These are phyloP conservation scores for Catostomus latipinnis DNA, from an alignment of 2,797 vertebrate species.

Conservation along the genomic window DNA sequence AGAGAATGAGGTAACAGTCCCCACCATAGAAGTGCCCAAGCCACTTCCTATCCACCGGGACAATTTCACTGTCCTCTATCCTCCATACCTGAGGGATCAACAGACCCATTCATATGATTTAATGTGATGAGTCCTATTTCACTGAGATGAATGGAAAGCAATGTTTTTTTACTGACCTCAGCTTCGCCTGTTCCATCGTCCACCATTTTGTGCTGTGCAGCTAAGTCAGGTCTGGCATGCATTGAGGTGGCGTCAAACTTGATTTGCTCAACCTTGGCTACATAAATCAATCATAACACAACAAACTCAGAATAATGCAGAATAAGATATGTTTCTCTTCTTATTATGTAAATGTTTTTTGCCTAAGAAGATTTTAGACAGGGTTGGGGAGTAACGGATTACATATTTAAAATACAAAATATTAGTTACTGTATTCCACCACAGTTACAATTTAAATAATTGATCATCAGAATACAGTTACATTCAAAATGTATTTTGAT, in stretches of 20 bases:
- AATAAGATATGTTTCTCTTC: too few relatives aligned
- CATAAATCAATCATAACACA: constrained; percentile 27
- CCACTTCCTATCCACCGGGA: constrained; percentile 81
- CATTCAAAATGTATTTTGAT: too few relatives aligned
- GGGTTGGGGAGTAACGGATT: too few relatives aligned
- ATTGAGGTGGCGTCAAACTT: constrained; percentile 84
- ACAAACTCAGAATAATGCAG: background rate
- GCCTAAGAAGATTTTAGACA: too few relatives aligned
- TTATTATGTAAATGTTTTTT: too few relatives aligned
- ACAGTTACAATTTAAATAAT: too few relatives aligned
- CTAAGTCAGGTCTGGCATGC: constrained; percentile 81
- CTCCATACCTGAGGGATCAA: constrained; percentile 79
- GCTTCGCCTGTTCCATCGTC: constrained; percentile 85
- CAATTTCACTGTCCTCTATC: constrained; percentile 80
- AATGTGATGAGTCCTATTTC: background rate
- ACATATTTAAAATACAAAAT: too few relatives aligned
- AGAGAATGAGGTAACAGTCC: constrained; percentile 88
- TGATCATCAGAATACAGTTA: too few relatives aligned
- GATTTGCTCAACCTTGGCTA: constrained; percentile 88
- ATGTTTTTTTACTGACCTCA: constrained; percentile 71
- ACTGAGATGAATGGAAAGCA: background rate
- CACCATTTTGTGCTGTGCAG: constrained; percentile 88
- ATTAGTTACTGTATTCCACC: too few relatives aligned
- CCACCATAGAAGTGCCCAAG: constrained; percentile 87
- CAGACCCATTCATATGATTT: background rate